Percentiles rank a stretch among this genome's conserved stretches.
Conservation (phyloP, 2,113 vertebrate species). For the Nematolebias whitei region DNA sequence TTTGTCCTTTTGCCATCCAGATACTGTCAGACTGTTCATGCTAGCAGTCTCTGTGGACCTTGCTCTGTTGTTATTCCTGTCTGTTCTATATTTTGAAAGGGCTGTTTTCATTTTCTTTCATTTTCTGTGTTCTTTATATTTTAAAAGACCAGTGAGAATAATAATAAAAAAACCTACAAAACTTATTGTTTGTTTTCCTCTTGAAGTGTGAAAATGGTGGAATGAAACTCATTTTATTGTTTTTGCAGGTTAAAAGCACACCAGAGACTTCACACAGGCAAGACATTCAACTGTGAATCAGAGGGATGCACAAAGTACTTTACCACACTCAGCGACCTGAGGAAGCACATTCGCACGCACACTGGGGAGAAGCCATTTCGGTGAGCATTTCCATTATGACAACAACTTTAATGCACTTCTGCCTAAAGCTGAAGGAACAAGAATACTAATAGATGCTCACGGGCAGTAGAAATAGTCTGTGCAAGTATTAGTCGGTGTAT, state of each 20-base stretch:
- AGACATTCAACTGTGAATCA: conserved; percentile 99
- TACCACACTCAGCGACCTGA: conserved; percentile 98
- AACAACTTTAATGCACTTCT: conserved; percentile 7
- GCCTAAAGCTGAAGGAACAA: conserved; percentile 7
- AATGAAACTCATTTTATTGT: conserved; percentile 39
- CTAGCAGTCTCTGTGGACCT: neutral
- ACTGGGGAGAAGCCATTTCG: conserved; percentile 98
- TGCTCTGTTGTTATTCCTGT: neutral
- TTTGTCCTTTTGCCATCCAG: neutral
- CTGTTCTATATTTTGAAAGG: neutral
- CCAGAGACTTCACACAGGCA: conserved; percentile 98
- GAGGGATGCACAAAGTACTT: conserved; percentile 99
- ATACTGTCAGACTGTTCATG: neutral
- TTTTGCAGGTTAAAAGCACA: conserved; percentile 94
- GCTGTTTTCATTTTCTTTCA: neutral
- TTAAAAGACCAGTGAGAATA: neutral
- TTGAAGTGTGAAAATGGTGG: conserved; percentile 8
- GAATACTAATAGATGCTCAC: neutral
- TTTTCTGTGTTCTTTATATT: neutral
- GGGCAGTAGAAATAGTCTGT: neutral
- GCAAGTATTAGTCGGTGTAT: conserved; percentile 1
- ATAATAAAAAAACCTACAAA: neutral
- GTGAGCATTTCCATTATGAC: conserved; percentile 71
- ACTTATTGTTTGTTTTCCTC: conserved; percentile 7
- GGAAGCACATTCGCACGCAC: conserved; percentile 98